Base-by-base conservation (phyloP, 2,888 invertebrate species). In the Lathronympha strigana region DNA sequence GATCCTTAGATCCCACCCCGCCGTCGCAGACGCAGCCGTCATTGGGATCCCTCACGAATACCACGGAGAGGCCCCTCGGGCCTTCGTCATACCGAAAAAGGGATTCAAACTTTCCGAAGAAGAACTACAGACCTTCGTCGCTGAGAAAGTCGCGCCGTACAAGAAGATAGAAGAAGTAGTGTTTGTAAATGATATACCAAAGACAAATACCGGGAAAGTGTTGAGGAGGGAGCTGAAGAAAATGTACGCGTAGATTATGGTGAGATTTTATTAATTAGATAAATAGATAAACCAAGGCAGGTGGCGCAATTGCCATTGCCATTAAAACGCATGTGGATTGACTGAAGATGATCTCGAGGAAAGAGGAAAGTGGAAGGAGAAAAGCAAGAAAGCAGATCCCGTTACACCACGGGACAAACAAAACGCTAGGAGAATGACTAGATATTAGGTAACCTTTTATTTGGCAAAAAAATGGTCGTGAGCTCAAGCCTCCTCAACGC, bases 21-120 rank as follows among this genome's bases (percentile, higher is more conserved):
- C 94, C 1, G 94, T 98, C 0, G 84, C 92, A 33, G 98, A 98
- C 72, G 97, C 96, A 0, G 98, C 96, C 0, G 98, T 98, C 1
- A 93, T 98, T 63, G 98, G 97, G 0, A 88, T 97, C 5, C 95
- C 95, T 0, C 94, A 97, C 76, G 92, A 93, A 1, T 87, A 92
- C 68, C 93, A 90, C 72, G 97, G 97, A 0, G 97, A 97, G 90
- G 93, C 95, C 0, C 97, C 97, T 0, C 94, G 94, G 73, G 97
- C 97, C 0, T 96, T 95, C 75, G 92, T 97, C 6, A 94, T 96
- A 0, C 77, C 90, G 2, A 94, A 94, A 69, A 81, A 87, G 3
- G 90, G 89, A 1, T 76, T 78, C 21, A 83, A 85, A 38, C 88
- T 88, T 0, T 89, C 93, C 8, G 93, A 86, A 23, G 85, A 90